Base-by-base conservation (phyloP, 2,797 vertebrate species). In the Uromys caudimaculatus region DNA sequence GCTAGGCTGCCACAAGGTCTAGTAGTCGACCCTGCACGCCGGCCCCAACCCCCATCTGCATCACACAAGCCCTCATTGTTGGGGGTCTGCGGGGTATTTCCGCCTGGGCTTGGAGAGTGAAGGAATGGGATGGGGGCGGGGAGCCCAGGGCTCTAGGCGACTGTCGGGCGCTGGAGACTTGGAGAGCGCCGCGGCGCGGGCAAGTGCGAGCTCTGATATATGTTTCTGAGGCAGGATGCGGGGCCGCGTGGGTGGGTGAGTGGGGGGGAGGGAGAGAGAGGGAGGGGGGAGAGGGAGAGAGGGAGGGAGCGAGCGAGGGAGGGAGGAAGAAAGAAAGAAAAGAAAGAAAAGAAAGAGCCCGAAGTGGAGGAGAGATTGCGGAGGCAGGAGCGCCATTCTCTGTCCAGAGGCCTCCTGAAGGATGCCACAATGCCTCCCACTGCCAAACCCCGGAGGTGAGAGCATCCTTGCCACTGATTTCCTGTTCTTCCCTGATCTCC, bases 1-100 rank as follows among this genome's bases (percentile, higher is more conserved):
- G 2, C 94, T 67, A 29, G 41, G 91, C 79, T 88, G 52, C 58
- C n/a, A 78, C 29, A 11, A 13, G 2, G 84, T 58, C n/a, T 24
- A 4, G 23, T 60, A 47, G 35, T 0, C 8, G 41, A 54, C 90
- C 60, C 50, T 17, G 38, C 54, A 8, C 77, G 64, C 75, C 69
- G 50, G 27, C 82, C 87, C 73, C 96, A 86, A 12, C 93, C 95
- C 91, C 93, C 96, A 54, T 44, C 47, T 35, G 93, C 92, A 17
- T 44, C 89, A 84, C 95, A 98, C 95, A 97, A 97, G 94, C 95
- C 92, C 50, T 95, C 96, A 97, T 97, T 97, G 97, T 98, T 97
- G 97, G 95, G 97, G 97, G 89, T 88, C 81, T 47, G 97, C 89
- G 71, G 85, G 78, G 95, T 29, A 84, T 90, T 97, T 97, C 89